Conservation (phyloP, 2,888 invertebrate species). For the Crioceris asparagi region DNA sequence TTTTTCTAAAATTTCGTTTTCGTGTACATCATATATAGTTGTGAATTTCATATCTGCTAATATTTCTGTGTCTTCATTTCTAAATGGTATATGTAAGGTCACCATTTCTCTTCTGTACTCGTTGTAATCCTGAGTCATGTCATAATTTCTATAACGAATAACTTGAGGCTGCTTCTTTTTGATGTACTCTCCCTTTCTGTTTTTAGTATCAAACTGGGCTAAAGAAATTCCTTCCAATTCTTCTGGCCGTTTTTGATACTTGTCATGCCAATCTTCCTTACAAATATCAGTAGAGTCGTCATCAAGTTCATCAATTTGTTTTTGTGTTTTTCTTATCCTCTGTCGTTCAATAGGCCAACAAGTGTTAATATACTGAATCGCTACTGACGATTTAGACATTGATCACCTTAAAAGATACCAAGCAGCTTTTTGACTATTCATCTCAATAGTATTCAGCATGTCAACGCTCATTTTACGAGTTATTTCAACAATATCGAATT, state of each 20-base stretch:
- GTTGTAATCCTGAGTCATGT: conserved; percentile 26
- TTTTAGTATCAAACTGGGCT: conserved; percentile 32
- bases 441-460: background rate
- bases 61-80: too few species aligned
- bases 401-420: conserved; percentile 37
- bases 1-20: too few species aligned
- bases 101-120: conserved; percentile 33
- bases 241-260: conserved; percentile 33
- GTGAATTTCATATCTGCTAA: too few species aligned
- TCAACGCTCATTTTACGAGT: too few species aligned
- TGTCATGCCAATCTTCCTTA: conserved; percentile 35
- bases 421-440: conserved; percentile 1
- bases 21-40: too few species aligned
- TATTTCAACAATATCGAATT: too few species aligned
- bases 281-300: conserved; percentile 34
- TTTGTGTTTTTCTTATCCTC: conserved; percentile 26
- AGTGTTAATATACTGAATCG: conserved; percentile 31
- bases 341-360: conserved; percentile 33
- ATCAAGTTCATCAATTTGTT: conserved; percentile 27
- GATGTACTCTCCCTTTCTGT: conserved; percentile 8
- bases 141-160: conserved; percentile 31
- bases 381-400: conserved; percentile 24
- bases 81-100: too few species aligned
- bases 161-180: conserved; percentile 23
- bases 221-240: conserved; percentile 27